phyloP scores from a whole-genome alignment of 2,888 invertebrate genomes.

The Philereme transversata region DNA sequence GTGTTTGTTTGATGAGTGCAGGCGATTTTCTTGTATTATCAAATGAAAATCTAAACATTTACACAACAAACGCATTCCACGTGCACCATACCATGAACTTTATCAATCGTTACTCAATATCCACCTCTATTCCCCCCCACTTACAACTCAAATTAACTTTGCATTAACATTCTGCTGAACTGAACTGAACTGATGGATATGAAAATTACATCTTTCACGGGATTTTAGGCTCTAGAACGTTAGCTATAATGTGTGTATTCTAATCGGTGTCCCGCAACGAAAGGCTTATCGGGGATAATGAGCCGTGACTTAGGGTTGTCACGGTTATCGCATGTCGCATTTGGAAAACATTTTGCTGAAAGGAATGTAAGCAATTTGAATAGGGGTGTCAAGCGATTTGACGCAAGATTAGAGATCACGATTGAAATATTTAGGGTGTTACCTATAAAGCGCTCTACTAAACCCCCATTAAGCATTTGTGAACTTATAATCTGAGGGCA shows the following conservation, averaged over 20 bases:
- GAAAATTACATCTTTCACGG: not conserved
- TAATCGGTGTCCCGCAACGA: conserved; percentile 6
- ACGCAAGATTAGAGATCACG: not conserved
- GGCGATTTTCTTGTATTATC: no score
- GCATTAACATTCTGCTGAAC: conserved; percentile 3
- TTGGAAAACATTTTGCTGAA: conserved; percentile 17
- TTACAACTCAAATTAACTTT: conserved; percentile 14
- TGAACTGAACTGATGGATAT: conserved; percentile 5
- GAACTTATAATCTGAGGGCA: no score
- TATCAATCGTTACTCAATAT: not conserved
- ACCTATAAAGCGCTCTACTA: no score
- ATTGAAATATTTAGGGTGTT: not conserved
- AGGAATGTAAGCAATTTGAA: conserved; percentile 6
- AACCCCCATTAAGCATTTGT: no score
- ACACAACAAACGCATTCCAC: no score
- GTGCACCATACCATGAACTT: no score
- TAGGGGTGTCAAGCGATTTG: conserved; percentile 4
- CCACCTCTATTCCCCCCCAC: conserved; percentile 1
- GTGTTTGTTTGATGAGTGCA: no score
- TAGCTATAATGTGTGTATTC: conserved; percentile 12
- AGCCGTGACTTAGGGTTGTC: conserved; percentile 20
- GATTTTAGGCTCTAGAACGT: not conserved
- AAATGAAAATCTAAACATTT: no score
- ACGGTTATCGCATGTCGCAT: conserved; percentile 10
- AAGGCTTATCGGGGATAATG: conserved; percentile 24